Percentiles rank a stretch among this genome's conserved stretches.
phyloP scores from a whole-genome alignment of 2,888 invertebrate genomes.

The Hofmannophila pseudospretella region DNA sequence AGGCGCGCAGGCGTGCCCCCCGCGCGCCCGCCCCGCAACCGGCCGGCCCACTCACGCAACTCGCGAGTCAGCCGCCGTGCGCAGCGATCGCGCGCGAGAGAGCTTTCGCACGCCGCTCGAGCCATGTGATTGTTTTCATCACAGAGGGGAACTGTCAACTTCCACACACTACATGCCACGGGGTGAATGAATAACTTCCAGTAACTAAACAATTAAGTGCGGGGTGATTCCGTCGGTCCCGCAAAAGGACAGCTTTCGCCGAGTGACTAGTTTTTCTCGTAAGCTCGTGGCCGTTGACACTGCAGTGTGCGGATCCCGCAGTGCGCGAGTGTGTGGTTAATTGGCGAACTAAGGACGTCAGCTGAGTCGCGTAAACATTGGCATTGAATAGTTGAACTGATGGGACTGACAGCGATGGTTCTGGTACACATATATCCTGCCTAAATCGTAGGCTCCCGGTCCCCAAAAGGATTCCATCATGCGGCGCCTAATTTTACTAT shows the following conservation, averaged over 20 bases:
- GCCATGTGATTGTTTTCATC: conserved; percentile 75
- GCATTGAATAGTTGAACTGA: conserved; percentile 37
- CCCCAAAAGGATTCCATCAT: conserved; percentile 45
- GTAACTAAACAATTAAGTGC: conserved; percentile 24
- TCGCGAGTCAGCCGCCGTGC: conserved; percentile 73
- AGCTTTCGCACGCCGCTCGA: conserved; percentile 47
- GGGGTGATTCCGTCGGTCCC: conserved; percentile 26
- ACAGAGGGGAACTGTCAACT: conserved; percentile 53
- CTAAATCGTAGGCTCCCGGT: conserved; percentile 34
- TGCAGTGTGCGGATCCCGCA: conserved; percentile 74
- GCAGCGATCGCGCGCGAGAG: conserved; percentile 65
- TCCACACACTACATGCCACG: conserved; percentile 31
- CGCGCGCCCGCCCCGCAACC: conserved; percentile 34
- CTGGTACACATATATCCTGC: conserved; percentile 36
- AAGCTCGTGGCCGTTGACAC: conserved; percentile 73
- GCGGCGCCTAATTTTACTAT: conserved; percentile 59
- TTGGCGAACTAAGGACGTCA: conserved; percentile 67
- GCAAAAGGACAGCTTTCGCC: conserved; percentile 55
- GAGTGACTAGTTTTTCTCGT: conserved; percentile 66
- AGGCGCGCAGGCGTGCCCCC: conserved; percentile 63
- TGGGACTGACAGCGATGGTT: conserved; percentile 53
- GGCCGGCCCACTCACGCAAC: conserved; percentile 64
- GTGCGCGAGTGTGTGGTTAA: conserved; percentile 75
- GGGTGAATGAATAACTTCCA: conserved; percentile 51
- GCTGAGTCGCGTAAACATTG: conserved; percentile 74